phyloP scores from a whole-genome alignment of 2,113 vertebrate genomes.

The Thymallus thymallus region DNA sequence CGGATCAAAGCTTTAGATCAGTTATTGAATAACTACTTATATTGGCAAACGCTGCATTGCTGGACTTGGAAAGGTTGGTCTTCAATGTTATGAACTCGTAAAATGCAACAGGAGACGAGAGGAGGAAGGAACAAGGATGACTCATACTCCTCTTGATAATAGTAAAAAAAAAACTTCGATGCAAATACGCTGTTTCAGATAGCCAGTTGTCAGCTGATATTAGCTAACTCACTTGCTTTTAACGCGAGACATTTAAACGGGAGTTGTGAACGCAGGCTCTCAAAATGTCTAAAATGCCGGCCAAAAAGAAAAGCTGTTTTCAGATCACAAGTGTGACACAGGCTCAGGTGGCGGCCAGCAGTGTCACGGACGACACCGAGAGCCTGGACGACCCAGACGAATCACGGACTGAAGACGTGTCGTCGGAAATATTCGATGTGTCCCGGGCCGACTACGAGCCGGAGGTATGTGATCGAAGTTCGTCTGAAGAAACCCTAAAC shows the following conservation, averaged over 20 bases:
- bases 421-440: slow-evolving; percentile 89
- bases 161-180: slow-evolving; percentile 38
- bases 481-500: slow-evolving; percentile 89
- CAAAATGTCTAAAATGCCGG: slow-evolving; percentile 97
- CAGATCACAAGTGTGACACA: slow-evolving; percentile 99
- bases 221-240: slow-evolving; percentile 29
- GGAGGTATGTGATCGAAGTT: slow-evolving; percentile 82
- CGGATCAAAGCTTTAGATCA: slow-evolving; percentile 18
- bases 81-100: slow-evolving; percentile 54
- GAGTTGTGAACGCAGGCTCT: slow-evolving; percentile 49
- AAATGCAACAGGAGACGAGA: slow-evolving; percentile 76
- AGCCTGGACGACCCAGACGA: slow-evolving; percentile 97
- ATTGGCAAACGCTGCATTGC: slow-evolving; percentile 40
- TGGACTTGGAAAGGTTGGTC: slow-evolving; percentile 35
- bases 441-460: slow-evolving; percentile 67
- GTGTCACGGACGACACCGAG: slow-evolving; percentile 91
- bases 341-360: slow-evolving; percentile 90
- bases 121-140: slow-evolving; percentile 61
- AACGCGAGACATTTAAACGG: slow-evolving; percentile 43
- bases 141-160: slow-evolving; percentile 61
- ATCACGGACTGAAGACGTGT: slow-evolving; percentile 89
- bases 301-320: slow-evolving; percentile 99
- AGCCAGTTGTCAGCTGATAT: slow-evolving; percentile 27
- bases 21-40: slow-evolving; percentile 3
- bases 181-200: slow-evolving; percentile 39